These are phyloP conservation scores for Conger conger DNA, from an alignment of 2,113 vertebrate species.

Conservation along the genomic window DNA sequence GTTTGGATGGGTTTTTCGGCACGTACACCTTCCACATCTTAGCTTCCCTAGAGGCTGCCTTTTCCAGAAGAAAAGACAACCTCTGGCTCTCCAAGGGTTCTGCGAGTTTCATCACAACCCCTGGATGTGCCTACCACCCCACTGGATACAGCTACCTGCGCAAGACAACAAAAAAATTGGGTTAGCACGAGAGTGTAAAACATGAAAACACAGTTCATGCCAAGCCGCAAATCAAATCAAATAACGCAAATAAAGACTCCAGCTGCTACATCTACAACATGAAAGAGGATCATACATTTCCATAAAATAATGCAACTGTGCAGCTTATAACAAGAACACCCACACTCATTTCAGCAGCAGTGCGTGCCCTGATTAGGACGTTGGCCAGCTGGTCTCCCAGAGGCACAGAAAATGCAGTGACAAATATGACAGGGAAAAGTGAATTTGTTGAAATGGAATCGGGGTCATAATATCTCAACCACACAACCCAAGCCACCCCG, in stretches of 20 bases:
- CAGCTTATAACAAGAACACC: background rate
- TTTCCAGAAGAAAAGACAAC: conserved; percentile 93
- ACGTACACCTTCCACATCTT: conserved; percentile 90
- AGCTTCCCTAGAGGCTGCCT: conserved; percentile 92
- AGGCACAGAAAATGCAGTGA: background rate
- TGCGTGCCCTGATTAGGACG: background rate
- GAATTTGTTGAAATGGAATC: too few relatives aligned
- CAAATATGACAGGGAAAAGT: background rate
- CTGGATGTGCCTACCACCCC: conserved; percentile 87
- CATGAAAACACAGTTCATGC: background rate
- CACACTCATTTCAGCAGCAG: background rate
- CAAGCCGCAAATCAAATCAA: background rate
- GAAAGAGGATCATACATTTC: background rate
- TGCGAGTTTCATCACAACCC: conserved; percentile 89
- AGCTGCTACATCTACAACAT: background rate
- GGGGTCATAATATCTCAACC: too few relatives aligned
- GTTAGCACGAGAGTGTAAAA: background rate
- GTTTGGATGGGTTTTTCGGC: conserved; percentile 86
- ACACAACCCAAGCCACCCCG: too few relatives aligned
- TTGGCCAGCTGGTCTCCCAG: background rate
- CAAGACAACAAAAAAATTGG: conserved; percentile 9
- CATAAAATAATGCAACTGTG: background rate
- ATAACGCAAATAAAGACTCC: background rate
- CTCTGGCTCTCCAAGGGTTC: conserved; percentile 92
- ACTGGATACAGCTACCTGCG: conserved; percentile 95